phyloP scores from a whole-genome alignment of 2,797 vertebrate species.

The Ptychobarbus kaznakovi region DNA sequence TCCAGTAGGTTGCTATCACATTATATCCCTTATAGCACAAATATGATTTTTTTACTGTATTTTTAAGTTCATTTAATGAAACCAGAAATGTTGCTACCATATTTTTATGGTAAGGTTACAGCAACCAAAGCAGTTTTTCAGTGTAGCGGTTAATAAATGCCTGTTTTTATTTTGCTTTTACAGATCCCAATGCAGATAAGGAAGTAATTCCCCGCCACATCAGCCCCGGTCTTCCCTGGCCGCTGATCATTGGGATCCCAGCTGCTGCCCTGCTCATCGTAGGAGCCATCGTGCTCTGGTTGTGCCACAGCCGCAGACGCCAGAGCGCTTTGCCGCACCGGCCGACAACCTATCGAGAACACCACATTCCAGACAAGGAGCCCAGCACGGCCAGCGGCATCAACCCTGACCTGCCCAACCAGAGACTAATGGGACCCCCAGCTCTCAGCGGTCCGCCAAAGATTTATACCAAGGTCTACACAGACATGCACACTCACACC shows the following conservation, averaged over 20 bases:
- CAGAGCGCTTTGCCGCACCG: conserved; percentile 56
- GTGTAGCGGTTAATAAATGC: background rate
- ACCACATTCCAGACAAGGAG: conserved; percentile 65
- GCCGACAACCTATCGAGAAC: conserved; percentile 54
- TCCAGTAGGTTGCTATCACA: too few relatives aligned
- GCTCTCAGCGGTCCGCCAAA: conserved; percentile 53
- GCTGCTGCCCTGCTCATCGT: conserved; percentile 71
- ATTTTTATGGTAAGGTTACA: background rate
- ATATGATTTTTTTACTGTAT: too few relatives aligned
- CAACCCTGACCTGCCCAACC: conserved; percentile 52
- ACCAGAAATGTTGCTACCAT: too few relatives aligned
- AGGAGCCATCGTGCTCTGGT: conserved; percentile 71
- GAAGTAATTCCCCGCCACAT: conserved; percentile 63
- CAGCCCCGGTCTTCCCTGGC: conserved; percentile 72
- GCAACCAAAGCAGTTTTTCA: background rate
- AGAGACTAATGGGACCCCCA: conserved; percentile 60
- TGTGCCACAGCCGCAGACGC: conserved; percentile 69
- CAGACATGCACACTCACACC: conserved; percentile 69
- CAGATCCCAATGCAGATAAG: conserved; percentile 66
- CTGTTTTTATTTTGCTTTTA: conserved; percentile 24
- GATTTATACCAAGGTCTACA: conserved; percentile 70
- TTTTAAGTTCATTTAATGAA: too few relatives aligned
- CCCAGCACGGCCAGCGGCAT: conserved; percentile 32
- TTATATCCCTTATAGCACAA: too few relatives aligned
- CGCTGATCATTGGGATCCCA: conserved; percentile 72